Conservation (phyloP, 1,140 invertebrate genomes). For the Dendrolimus punctatus region DNA sequence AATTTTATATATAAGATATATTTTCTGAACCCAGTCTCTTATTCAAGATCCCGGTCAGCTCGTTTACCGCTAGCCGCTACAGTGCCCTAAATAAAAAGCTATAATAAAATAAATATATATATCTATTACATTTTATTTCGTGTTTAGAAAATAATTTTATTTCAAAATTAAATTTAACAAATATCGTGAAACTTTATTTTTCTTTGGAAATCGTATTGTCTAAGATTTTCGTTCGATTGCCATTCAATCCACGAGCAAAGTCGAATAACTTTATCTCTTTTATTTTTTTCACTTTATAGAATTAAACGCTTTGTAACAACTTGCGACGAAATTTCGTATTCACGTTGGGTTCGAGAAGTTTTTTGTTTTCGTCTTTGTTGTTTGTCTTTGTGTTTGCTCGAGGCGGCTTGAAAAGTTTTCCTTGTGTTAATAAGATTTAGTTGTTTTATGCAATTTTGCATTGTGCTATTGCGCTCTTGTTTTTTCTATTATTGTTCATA, state of each 20-base stretch:
- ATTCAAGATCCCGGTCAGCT: too few relatives aligned
- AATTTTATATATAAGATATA: too few relatives aligned
- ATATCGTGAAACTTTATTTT: too few relatives aligned
- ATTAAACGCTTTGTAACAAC: conserved; percentile 36
- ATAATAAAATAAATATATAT: too few relatives aligned
- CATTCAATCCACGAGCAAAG: conserved; percentile 27
- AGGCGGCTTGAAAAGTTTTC: neutral
- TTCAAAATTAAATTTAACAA: too few relatives aligned
- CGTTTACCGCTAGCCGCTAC: too few relatives aligned
- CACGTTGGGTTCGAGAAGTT: conserved; percentile 14
- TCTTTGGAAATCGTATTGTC: neutral
- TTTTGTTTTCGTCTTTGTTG: conserved; percentile 24
- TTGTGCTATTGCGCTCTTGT: neutral
- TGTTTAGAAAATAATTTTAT: too few relatives aligned
- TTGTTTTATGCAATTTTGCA: conserved; percentile 3
- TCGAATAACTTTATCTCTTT: conserved; percentile 12
- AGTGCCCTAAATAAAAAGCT: too few relatives aligned
- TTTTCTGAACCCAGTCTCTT: too few relatives aligned
- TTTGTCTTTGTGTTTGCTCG: conserved; percentile 16
- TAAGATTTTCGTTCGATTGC: conserved; percentile 5
- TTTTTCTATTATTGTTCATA: neutral
- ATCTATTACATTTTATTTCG: too few relatives aligned
- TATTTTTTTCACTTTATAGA: conserved; percentile 26
- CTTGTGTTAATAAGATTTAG: neutral
- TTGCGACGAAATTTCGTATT: conserved; percentile 33